Evolutionary conservation across 2,888 invertebrate genomes (phyloP), one percentile per base, ranked within the genome.

Genomic region (Mechanitis mazaeus): DNA sequence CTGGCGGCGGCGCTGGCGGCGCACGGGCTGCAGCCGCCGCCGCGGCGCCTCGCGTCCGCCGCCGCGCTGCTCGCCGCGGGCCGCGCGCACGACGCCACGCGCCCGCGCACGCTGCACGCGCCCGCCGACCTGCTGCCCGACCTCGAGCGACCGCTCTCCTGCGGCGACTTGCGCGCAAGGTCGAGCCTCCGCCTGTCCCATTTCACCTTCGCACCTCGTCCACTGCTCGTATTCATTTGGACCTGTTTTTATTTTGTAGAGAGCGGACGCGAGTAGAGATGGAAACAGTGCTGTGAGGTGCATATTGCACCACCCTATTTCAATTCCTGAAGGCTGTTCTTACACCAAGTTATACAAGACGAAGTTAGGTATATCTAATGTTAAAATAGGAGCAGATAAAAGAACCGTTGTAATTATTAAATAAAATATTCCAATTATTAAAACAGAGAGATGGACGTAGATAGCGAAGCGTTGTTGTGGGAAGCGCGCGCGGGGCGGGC

Each of bases 251-350:
- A 53, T 35, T 59, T 87, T 85, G 47, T 80, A 89, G 90, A 80
- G 91, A 81, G 81, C 91, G 79, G 87, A 92, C 84, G 91, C 94
- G 90, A 94, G 96, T 96, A 76, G 96, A 96, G 92, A 96, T 96
- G 94, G 96, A 96, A 92, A 96, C 96, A 82, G 96, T 96, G 92
- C 95, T 96, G 93, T 96, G 95, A 95, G 91, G 88, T 80, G 88
- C 77, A 77, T 87, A 80, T 87, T 84, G 79, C 87, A 84, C 86
- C 88, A 87, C 83, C 81, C 78, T 87, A 80, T 85, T 87, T 89
- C 90, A 90, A 90, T 89, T 89, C 87, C 87, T 89, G 85, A 89
- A 90, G 90, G 90, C 90, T 89, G 90, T 88, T 88, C 89, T 89
- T 90, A 90, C 90, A 89, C 90, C 89, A 89, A 89, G 90, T 90